Base-by-base conservation (phyloP, 2,888 invertebrate genomes). In the Mesochorus sp. region DNA sequence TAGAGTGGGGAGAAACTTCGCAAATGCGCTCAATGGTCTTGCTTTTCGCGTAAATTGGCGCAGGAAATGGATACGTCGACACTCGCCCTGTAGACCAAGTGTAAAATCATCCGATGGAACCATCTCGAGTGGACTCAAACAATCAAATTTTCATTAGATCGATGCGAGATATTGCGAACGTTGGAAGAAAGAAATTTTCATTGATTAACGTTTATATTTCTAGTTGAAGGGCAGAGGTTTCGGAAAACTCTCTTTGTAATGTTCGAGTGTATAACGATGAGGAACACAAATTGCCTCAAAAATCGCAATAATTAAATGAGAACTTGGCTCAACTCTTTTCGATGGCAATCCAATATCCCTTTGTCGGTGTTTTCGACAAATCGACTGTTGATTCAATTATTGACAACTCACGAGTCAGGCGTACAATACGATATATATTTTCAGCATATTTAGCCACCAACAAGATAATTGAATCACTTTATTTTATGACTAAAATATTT, bases 1-100 rank as follows among this genome's bases (percentile, higher is more conserved):
- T 61, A 26, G 17, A 39, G 51, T 19, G 26, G 51, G 21, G 47
- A 59, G 37, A 71, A 31, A 42, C 53, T 5, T n/a, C 37, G 42
- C 3, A 53, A 34, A 34, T 34, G 3, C 4, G 6, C 1, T 53
- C 6, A 12, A 28, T 28, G 10, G 8, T 53, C 1, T 31, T 28
- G 6, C 28, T 53, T 14, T 5, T 1, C 1, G 17, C 17, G 66
- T 51, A 39, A 53, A 26, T 66, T 39, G 37, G 34, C 19, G 28
- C 19, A 42, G 26, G 26, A 28, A 67, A 31, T 47, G 14, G 47
- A 59, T 42, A 42, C 21, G 61, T 2, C 14, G 10, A 8, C 10
- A 1, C 34, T 21, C 17, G 17, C 10, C 5, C 4, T 21, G 3
- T 49, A 10, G 44, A 1, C n/a, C n/a, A n/a, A n/a, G n/a, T n/a